phyloP scores from a whole-genome alignment of 2,888 invertebrate genomes.

The Pollenia amentaria region DNA sequence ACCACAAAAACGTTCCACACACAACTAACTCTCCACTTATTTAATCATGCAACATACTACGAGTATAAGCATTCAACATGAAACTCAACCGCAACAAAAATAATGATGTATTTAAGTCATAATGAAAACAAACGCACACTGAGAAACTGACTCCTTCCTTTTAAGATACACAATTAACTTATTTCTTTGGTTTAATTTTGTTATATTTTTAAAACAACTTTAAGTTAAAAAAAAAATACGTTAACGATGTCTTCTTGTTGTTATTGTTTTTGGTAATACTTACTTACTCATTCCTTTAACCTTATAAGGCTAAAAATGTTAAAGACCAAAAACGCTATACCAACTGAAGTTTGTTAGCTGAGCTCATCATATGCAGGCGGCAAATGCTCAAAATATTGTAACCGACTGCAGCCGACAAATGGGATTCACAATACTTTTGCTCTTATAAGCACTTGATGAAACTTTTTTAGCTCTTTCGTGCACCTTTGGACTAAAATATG shows the following conservation, averaged over 20 bases:
- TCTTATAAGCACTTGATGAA: too few relatives aligned
- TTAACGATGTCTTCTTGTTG: slow-evolving; percentile 21
- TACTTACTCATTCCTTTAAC: slow-evolving; percentile 65
- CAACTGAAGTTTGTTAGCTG: slow-evolving; percentile 12
- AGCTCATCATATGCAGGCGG: slow-evolving; percentile 19
- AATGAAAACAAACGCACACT: slow-evolving; percentile 51
- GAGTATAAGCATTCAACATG: background rate
- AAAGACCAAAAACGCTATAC: slow-evolving; percentile 4
- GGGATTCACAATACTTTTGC: background rate
- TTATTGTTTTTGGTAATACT: slow-evolving; percentile 40
- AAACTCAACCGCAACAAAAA: slow-evolving; percentile 35
- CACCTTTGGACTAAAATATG: too few relatives aligned
- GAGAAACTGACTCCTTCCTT: background rate
- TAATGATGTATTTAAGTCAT: slow-evolving; percentile 70
- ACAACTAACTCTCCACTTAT: slow-evolving; percentile 8
- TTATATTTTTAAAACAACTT: slow-evolving; percentile 1
- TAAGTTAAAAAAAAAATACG: slow-evolving; percentile 24
- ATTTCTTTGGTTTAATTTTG: slow-evolving; percentile 7
- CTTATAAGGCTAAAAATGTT: slow-evolving; percentile 60
- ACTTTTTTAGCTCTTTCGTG: rapidly evolving
- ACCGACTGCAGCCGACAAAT: too few relatives aligned
- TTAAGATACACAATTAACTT: slow-evolving; percentile 22
- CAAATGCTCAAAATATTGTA: slow-evolving; percentile 1
- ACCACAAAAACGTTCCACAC: background rate
- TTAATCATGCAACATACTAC: slow-evolving; percentile 37